Percentiles rank a stretch among this genome's conserved stretches.
These are phyloP conservation scores for Caenorhabditis sp. DNA, from an alignment of 2,888 invertebrate species.

Conservation along the genomic window DNA sequence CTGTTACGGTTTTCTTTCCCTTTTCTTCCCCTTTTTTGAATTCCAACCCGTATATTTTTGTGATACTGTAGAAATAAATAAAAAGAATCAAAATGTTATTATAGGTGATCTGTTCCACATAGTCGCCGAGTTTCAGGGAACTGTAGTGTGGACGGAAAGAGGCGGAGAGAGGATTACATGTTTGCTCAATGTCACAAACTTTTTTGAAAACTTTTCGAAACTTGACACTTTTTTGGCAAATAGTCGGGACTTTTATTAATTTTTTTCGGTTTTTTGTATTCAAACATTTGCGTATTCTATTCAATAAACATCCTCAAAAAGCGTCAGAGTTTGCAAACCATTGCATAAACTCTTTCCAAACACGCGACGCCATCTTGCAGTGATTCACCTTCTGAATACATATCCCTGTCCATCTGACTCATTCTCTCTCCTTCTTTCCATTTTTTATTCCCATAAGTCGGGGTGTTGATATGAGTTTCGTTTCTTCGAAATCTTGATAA, in stretches of 20 bases:
- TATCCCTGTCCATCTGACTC: not conserved
- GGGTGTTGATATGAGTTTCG: conserved; percentile 34
- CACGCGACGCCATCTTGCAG: not conserved
- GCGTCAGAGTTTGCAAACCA: too few relatives aligned
- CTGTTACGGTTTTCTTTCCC: conserved; percentile 26
- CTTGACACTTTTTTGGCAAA: conserved; percentile 13
- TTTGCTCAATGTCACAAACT: conserved; percentile 33
- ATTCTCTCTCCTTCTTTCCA: conserved; percentile 3
- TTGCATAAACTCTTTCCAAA: not conserved
- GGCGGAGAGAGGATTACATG: conserved; percentile 37
- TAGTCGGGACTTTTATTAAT: not conserved
- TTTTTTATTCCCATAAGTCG: not conserved
- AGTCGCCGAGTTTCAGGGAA: not conserved
- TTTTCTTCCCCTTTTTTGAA: not conserved
- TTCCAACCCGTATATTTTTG: not conserved
- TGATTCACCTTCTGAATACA: conserved; percentile 3
- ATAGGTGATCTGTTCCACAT: not conserved
- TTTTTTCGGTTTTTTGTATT: not conserved
- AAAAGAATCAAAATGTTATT: conserved; percentile 1
- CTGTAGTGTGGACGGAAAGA: not conserved
- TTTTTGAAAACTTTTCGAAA: conserved; percentile 24
- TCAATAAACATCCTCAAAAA: too few relatives aligned
- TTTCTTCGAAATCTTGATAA: conserved; percentile 45
- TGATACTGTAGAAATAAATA: not conserved
- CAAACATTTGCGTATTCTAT: not conserved